Percentiles rank a stretch among this genome's conserved stretches.
These are phyloP conservation scores for Plutomurus gul DNA, from an alignment of 1,140 invertebrate genomes.

Conservation along the genomic window DNA sequence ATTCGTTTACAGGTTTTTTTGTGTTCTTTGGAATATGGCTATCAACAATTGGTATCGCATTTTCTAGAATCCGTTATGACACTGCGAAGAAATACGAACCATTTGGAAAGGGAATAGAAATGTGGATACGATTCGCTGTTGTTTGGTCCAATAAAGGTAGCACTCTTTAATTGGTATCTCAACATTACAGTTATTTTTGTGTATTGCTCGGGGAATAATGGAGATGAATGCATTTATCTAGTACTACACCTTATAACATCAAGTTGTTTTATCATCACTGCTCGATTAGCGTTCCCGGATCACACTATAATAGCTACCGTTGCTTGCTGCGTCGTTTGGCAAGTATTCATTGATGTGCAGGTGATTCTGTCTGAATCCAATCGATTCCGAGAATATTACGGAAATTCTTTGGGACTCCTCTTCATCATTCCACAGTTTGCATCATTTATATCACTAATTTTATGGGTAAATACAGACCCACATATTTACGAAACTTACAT, in stretches of 20 bases:
- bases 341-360: conserved; percentile 39
- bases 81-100: conserved; percentile 16
- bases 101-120: conserved; percentile 45
- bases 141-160: conserved; percentile 50
- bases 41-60: conserved; percentile 34
- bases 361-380: conserved; percentile 23
- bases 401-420: conserved; percentile 9
- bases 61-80: conserved; percentile 47
- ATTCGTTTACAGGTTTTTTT: conserved; percentile 29
- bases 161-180: background rate
- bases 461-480: conserved; percentile 48
- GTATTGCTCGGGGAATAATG: too few species aligned
- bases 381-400: background rate
- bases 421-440: conserved; percentile 50
- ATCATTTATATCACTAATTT: conserved; percentile 35
- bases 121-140: conserved; percentile 31
- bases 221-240: too few species aligned
- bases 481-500: conserved; percentile 42
- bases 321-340: background rate
- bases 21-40: conserved; percentile 31
- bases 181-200: background rate
- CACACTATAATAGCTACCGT: background rate
- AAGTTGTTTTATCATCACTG: background rate
- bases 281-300: background rate
- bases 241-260: conserved; percentile 39